A percentile compares a stretch with the other conserved stretches of the same genome.
phyloP scores from a whole-genome alignment of 2,113 vertebrate species.

The Alethe castanea region DNA sequence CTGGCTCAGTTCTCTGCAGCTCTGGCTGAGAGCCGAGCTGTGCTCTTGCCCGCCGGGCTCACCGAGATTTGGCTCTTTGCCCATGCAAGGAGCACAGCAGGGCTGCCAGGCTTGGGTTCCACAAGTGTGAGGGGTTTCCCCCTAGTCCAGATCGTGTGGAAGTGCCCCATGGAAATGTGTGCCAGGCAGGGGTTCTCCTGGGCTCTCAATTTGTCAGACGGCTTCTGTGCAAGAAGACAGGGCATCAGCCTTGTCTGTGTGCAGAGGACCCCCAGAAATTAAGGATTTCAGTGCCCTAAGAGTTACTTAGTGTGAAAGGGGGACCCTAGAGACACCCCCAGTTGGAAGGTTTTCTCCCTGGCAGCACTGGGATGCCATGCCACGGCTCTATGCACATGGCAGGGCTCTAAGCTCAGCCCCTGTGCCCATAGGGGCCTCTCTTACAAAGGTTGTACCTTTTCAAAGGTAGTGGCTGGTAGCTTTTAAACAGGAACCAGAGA shows the following conservation, averaged over 20 bases:
- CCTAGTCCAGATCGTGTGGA: rapidly evolving
- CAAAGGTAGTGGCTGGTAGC: not conserved
- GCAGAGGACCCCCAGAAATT: not conserved
- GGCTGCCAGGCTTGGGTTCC: not conserved
- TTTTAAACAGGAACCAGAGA: not conserved
- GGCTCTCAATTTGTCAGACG: rapidly evolving
- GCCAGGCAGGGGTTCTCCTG: rapidly evolving
- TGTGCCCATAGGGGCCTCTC: rapidly evolving
- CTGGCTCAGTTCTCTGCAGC: not conserved
- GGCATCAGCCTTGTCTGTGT: not conserved
- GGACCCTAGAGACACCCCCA: not conserved
- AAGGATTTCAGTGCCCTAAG: not conserved
- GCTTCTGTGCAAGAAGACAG: not conserved
- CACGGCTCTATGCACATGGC: rapidly evolving
- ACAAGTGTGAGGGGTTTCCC: rapidly evolving
- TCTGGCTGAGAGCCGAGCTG: rapidly evolving
- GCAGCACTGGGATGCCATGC: rapidly evolving
- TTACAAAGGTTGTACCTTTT: not conserved
- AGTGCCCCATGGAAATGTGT: rapidly evolving
- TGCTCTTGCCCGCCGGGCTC: not conserved
- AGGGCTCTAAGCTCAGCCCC: not conserved
- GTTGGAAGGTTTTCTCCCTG: not conserved
- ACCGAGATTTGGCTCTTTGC: rapidly evolving
- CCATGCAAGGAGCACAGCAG: rapidly evolving
- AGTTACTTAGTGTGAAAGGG: not conserved